Evolutionary conservation across 2,888 invertebrate species (phyloP), one percentile per base, ranked within the genome.

Genomic region (Ceratothoa steindachneri): DNA sequence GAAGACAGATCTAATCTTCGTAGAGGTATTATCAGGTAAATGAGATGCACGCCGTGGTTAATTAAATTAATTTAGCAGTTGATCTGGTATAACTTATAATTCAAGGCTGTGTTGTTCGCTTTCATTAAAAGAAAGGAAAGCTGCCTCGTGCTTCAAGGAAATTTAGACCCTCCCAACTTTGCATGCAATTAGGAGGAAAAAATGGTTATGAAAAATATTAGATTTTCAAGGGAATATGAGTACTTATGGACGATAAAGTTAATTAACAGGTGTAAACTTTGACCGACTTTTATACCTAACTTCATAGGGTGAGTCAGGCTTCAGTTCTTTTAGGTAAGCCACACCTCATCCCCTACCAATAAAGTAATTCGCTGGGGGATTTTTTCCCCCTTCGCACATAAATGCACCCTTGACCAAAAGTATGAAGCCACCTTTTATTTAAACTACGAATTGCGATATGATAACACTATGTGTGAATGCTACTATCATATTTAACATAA

Each of bases 1-100:
- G 55, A 55, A 55, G 55, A 55, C 55, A 55, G 55, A 55, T 55
- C 55, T 55, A 55, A 55, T 55, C 55, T 55, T 15, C 9, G 55
- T 55, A 55, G 24, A 55, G 55, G 55, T 55, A 55, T 55, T 55
- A 55, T 55, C 55, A 55, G 19, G 19, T 22, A 55, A 55, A 55
- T 55, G 55, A 55, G 55, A 55, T 55, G 55, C 19, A 55, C 19
- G 24, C 19, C 7, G 5, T 19, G 24, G 5, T 55, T 22, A 41
- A 41, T 41, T 41, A 41, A 41, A 55, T 55, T 55, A 55, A 55
- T 55, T 55, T 19, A 19, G 24, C 19, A 55, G 7, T 22, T 12
- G 24, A 7, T 19, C 7, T 22, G 19, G 55, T 5, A 55, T 55
- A 55, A 55, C 55, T 55, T 55, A 41, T 41, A 41, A 41, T 41